Evolutionary conservation across 2,797 vertebrate genomes (phyloP).

Genomic region (Garrulus glandarius): DNA sequence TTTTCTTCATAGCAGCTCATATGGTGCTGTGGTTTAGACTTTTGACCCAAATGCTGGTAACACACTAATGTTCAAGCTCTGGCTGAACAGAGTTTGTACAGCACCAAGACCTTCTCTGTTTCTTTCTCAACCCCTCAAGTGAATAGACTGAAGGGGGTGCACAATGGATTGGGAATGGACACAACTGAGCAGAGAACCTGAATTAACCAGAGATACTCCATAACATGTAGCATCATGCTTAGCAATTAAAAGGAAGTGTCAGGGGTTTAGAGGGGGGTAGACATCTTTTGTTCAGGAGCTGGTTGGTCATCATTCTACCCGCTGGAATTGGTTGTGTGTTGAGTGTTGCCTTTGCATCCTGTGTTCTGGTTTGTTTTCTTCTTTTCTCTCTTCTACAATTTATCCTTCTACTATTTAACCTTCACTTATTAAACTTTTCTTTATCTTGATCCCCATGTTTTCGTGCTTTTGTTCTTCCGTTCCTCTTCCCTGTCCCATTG

Average conservation of each 20-base stretch:
- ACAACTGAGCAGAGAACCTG: background rate
- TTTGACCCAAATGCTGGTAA: background rate
- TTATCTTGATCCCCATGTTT: background rate
- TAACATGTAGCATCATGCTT: background rate
- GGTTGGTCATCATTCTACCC: background rate
- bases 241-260: background rate
- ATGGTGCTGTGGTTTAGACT: background rate
- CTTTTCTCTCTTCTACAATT: background rate
- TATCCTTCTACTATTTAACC: background rate
- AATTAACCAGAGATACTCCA: background rate
- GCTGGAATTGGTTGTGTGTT: background rate
- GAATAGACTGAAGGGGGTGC: rapidly evolving
- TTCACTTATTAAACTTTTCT: background rate
- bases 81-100: background rate
- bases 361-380: background rate
- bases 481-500: background rate
- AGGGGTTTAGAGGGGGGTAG: rapidly evolving
- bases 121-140: background rate
- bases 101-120: background rate
- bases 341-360: background rate
- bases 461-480: background rate
- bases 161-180: background rate
- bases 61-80: background rate
- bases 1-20: background rate
- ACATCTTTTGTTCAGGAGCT: background rate